A percentile compares a stretch with the other conserved stretches of the same genome.
Conservation (phyloP, 2,797 vertebrate species). For the Oceanodroma leucorhoa region DNA sequence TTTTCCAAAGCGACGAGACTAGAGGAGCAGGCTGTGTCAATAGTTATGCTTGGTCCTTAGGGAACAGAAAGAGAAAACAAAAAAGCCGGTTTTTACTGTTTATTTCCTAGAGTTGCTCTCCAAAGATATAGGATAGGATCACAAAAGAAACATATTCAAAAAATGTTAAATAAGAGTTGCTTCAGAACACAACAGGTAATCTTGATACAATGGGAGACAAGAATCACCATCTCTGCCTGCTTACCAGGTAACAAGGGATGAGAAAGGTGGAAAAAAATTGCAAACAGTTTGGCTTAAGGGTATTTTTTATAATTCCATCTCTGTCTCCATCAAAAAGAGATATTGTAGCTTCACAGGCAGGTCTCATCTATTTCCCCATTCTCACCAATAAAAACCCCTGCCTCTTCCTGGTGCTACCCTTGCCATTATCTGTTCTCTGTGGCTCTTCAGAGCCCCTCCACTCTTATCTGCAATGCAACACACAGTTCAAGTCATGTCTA, state of each 20-base stretch:
- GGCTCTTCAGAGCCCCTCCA: background rate
- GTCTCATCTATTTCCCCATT: background rate
- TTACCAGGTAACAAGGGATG: background rate
- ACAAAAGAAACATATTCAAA: background rate
- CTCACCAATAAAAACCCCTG: background rate
- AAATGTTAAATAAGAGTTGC: background rate
- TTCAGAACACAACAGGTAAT: background rate
- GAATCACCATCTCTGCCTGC: background rate
- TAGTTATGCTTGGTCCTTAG: constrained; percentile 89
- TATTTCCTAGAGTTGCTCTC: background rate
- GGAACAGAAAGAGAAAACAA: background rate
- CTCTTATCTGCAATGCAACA: background rate
- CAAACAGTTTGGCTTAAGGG: background rate
- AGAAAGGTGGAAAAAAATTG: background rate
- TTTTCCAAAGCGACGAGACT: constrained; percentile 89
- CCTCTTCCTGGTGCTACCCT: background rate
- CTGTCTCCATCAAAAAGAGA: background rate
- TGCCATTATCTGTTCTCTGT: background rate
- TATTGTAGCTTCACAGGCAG: background rate
- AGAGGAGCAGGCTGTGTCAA: constrained; percentile 97
- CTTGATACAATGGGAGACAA: background rate
- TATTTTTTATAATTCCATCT: background rate
- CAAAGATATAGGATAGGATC: background rate
- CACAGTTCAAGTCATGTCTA: background rate
- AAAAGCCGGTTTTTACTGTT: background rate